Conservation (phyloP, 1,140 invertebrate species). For the Caenorhabditis elegans region WBcel235 BX284606.5:9850001-9850500, state of each 20-base stretch:
- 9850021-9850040: too few species aligned
- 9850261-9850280: not conserved
- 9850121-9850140: too few species aligned
- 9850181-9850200: not conserved
- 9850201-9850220: not conserved
- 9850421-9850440: not conserved
- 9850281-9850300: not conserved
- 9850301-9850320: not conserved
- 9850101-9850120: too few species aligned
- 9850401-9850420: not conserved
- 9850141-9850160: too few species aligned
- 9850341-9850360: not conserved
- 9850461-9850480: slow-evolving; percentile 18
- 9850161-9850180: too few species aligned
- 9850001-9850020: too few species aligned
- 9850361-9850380: not conserved
- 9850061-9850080: too few species aligned
- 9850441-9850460: not conserved
- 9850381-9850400: not conserved
- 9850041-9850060: too few species aligned
- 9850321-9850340: not conserved
- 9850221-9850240: not conserved
- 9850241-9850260: not conserved
- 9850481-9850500: slow-evolving; percentile 13
- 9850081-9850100: too few species aligned